Conservation (phyloP, 2,888 invertebrate genomes). For the Tenthredo distinguenda region DNA sequence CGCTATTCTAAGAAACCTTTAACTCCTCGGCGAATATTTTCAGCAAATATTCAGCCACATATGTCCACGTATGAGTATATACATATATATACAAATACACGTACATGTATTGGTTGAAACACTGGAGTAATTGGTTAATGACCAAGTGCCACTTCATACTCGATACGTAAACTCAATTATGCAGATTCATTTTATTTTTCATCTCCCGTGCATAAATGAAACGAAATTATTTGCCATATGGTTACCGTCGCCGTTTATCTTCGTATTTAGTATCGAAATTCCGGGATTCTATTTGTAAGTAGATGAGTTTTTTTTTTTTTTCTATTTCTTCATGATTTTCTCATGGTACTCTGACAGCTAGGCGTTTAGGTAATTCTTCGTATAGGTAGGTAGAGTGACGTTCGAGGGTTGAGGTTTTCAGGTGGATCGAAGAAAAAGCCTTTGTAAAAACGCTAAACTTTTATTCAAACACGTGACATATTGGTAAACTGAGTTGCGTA, state of each 20-base stretch:
- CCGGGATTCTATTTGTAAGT: too few species aligned
- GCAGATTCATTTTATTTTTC: not conserved
- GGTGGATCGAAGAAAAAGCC: conserved; percentile 30
- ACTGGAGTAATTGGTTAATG: conserved; percentile 7
- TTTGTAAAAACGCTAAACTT: conserved; percentile 67
- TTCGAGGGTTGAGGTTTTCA: not conserved
- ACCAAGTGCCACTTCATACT: conserved; percentile 3
- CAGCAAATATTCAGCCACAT: not conserved
- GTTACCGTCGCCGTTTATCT: too few species aligned
- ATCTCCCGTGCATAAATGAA: not conserved
- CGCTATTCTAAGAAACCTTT: conserved; percentile 13
- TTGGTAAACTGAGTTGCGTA: conserved; percentile 64
- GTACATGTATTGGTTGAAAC: not conserved
- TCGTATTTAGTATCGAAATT: not conserved
- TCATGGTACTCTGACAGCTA: too few species aligned
- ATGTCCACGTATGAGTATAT: not conserved
- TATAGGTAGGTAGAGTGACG: too few species aligned
- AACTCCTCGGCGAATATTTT: not conserved
- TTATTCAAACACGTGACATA: conserved; percentile 69
- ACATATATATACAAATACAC: too few species aligned
- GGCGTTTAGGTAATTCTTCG: too few species aligned
- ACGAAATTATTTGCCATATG: too few species aligned
- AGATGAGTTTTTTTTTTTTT: not conserved
- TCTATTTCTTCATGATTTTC: not conserved
- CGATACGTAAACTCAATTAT: not conserved